Base-by-base conservation (phyloP, 2,113 vertebrate species). In the Ceyx cyanopectus region DNA sequence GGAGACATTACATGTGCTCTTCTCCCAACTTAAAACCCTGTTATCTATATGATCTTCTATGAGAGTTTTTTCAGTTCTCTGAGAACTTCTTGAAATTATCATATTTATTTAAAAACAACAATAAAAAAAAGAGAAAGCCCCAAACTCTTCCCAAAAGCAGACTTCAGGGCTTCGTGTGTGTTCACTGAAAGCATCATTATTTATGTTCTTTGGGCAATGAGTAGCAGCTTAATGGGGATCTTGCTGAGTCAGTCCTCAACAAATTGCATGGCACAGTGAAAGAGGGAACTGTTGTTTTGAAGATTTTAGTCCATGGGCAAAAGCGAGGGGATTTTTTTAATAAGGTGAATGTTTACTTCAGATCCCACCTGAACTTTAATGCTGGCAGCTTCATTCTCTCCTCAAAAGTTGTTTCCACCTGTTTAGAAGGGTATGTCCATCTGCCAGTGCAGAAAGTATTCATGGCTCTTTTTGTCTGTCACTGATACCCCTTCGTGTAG, bases 261-360 rank as follows among this genome's bases (percentile, higher is more conserved):
- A 83, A 82, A 82, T 87, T 67, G 70, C 75, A 32, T 40, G 30
- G 37, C 7, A 2, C 40, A 40, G 56, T 93, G 12, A 45, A 80
- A 68, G 40, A 29, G 27, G 29, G 7, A 60, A 69, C 29, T 32
- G n/a, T 66, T 63, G 51, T 51, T 82, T 73, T 41, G 72, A 82
- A 57, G 48, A 62, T 53, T 7, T 30, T 63, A 73, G 45, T 32
- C n/a, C 11, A 18, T 90, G 78, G 50, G 43, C 14, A 74, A 62
- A 82, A 88, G 26, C 46, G 51, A 74, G 54, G 32, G 67, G 41
- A 8, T 30, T 51, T 91, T 79, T 83, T 81, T 43, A 87, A 73
- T 85, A 69, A 81, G 30, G 69, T 68, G 69, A 72, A 54, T 63
- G 32, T 82, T 91, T 72, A 82, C 43, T 95, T 92, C 78, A 77